Conservation (phyloP, 2,888 invertebrate species). For the Cetonia aurata region DNA sequence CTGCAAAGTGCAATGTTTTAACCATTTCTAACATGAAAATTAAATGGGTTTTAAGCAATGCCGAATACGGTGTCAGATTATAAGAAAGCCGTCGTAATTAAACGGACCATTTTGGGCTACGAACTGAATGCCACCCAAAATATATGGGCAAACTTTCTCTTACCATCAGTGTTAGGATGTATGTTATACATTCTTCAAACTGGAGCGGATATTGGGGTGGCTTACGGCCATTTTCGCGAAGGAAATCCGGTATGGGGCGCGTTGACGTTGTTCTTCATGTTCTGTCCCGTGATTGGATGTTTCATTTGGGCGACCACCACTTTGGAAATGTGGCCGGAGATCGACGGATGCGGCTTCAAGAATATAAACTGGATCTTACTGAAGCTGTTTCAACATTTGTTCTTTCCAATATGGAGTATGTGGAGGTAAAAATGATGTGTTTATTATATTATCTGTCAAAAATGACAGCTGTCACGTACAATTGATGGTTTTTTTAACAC, state of each 20-base stretch:
- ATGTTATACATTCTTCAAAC: conserved; percentile 76
- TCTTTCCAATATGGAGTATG: conserved; percentile 74
- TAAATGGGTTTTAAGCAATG: conserved; percentile 27
- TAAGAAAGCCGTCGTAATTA: conserved; percentile 42
- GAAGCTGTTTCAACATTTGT: conserved; percentile 69
- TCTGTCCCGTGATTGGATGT: conserved; percentile 72
- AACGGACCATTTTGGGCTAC: conserved; percentile 58
- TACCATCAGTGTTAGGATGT: conserved; percentile 72
- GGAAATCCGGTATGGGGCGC: conserved; percentile 70
- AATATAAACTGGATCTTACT: conserved; percentile 67
- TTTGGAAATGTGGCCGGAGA: conserved; percentile 70
- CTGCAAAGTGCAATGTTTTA: too few relatives aligned
- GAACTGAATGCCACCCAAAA: conserved; percentile 66
- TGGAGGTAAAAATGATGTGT: conserved; percentile 69
- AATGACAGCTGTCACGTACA: neutral
- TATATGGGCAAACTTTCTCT: conserved; percentile 68
- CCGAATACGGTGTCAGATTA: conserved; percentile 40
- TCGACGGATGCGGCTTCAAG: conserved; percentile 65
- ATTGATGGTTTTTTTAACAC: too few relatives aligned
- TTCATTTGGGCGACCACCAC: conserved; percentile 73
- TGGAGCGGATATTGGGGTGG: conserved; percentile 76
- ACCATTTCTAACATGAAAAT: conserved; percentile 24
- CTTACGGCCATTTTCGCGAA: conserved; percentile 74
- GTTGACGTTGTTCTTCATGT: conserved; percentile 67
- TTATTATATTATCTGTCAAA: conserved; percentile 6